Percentiles rank a stretch among this genome's conserved stretches.
Conservation (phyloP, 23 tunicate species). For the Trididemnum nubilum region DNA sequence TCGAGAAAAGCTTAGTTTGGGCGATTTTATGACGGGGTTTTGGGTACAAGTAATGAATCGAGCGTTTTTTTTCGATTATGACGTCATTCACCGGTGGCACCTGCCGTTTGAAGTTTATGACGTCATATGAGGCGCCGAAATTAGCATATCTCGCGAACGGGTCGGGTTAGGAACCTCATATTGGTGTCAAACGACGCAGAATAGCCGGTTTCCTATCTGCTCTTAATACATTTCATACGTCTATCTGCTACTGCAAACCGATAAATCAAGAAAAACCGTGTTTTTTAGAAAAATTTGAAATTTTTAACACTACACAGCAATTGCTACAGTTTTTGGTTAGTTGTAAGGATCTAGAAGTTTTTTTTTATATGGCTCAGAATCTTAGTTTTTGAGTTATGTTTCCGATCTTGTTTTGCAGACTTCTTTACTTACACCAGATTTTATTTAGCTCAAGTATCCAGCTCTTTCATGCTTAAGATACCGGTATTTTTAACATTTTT, state of each 20-base stretch:
- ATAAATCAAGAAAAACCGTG: background rate
- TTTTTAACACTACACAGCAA: background rate
- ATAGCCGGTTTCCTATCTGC: no score
- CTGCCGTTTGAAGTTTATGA: background rate
- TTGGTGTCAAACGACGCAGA: background rate
- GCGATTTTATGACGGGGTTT: background rate
- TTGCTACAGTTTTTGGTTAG: no score
- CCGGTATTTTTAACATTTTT: no score
- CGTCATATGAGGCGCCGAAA: conserved; percentile 2
- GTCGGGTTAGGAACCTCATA: background rate
- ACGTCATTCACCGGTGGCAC: background rate
- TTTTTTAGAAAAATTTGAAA: background rate
- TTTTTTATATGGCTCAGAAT: no score
- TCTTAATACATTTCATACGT: background rate
- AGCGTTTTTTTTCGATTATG: background rate
- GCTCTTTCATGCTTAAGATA: no score
- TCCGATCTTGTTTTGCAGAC: no score
- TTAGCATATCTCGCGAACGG: background rate
- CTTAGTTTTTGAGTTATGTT: no score
- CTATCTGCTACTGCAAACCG: background rate
- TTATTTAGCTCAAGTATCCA: no score
- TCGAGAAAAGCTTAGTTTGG: no score
- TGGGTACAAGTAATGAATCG: background rate
- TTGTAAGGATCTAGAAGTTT: no score
- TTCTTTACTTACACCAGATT: no score